Percentiles rank a stretch among this genome's conserved stretches.
Conservation (phyloP, 2,888 invertebrate species). For the Acholoe squamosa region DNA sequence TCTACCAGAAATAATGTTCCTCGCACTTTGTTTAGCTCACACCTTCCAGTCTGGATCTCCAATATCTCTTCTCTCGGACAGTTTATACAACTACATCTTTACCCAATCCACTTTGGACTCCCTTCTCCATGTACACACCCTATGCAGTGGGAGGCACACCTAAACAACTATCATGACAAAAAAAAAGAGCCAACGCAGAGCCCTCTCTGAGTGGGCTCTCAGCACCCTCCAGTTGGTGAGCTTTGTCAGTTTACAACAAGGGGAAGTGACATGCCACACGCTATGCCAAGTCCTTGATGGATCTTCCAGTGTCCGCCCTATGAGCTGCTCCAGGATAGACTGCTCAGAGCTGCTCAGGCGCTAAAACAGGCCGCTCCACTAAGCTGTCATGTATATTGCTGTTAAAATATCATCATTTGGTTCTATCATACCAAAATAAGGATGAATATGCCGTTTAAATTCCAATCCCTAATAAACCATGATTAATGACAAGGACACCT, state of each 20-base stretch:
- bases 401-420: too few species aligned
- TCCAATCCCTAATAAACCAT: too few species aligned
- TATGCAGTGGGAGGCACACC: neutral
- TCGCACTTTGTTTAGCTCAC: too few species aligned
- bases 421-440: too few species aligned
- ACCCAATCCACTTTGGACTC: neutral
- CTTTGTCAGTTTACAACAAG: neutral
- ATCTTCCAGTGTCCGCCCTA: neutral
- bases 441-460: too few species aligned
- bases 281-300: neutral
- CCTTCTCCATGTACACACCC: neutral
- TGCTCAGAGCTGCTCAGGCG: too few species aligned
- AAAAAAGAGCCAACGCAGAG: neutral
- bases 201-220: neutral
- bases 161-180: neutral
- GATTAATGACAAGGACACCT: too few species aligned
- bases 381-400: too few species aligned
- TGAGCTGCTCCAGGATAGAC: too few species aligned
- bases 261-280: slow-evolving; percentile 2
- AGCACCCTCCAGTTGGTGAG: neutral
- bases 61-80: neutral
- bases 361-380: too few species aligned
- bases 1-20: too few species aligned
- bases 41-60: too few species aligned
- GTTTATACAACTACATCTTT: neutral